Conservation (phyloP, 2,113 vertebrate genomes). For the Salvator merianae region DNA sequence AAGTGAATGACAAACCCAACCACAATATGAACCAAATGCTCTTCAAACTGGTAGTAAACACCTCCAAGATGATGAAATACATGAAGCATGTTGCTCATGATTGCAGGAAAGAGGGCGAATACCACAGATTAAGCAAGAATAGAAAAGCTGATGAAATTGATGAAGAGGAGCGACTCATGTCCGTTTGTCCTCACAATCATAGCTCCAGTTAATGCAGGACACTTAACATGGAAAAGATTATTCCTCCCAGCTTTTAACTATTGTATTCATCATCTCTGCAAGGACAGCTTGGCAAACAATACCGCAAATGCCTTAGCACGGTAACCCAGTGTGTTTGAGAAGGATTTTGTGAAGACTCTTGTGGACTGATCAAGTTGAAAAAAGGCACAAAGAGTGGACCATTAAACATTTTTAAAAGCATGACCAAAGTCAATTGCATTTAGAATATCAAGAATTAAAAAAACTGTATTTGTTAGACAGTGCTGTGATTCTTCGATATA, state of each 20-base stretch:
- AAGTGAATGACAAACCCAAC: background rate
- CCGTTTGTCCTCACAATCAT: background rate
- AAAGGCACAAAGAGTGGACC: background rate
- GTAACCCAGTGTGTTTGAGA: background rate
- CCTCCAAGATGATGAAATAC: conserved; percentile 53
- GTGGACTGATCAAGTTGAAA: background rate
- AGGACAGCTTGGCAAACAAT: conserved; percentile 3
- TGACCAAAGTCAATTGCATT: conserved; percentile 1
- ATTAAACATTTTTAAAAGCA: conserved; percentile 9
- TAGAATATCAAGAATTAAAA: conserved; percentile 13
- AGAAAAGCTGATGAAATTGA: background rate
- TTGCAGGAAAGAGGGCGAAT: conserved; percentile 37
- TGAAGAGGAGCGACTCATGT: background rate
- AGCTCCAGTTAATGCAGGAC: background rate
- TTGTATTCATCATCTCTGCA: conserved; percentile 25
- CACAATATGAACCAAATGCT: conserved; percentile 52
- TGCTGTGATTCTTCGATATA: background rate
- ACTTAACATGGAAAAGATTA: background rate
- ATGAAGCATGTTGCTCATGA: conserved; percentile 26
- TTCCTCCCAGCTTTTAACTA: background rate
- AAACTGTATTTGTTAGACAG: conserved; percentile 5
- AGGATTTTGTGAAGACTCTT: background rate
- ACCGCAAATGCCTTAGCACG: background rate
- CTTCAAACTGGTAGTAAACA: conserved; percentile 42
- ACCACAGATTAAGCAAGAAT: conserved; percentile 36